These are phyloP conservation scores for Spheniscus humboldti DNA, from an alignment of 2,797 vertebrate genomes.

Conservation along the genomic window DNA sequence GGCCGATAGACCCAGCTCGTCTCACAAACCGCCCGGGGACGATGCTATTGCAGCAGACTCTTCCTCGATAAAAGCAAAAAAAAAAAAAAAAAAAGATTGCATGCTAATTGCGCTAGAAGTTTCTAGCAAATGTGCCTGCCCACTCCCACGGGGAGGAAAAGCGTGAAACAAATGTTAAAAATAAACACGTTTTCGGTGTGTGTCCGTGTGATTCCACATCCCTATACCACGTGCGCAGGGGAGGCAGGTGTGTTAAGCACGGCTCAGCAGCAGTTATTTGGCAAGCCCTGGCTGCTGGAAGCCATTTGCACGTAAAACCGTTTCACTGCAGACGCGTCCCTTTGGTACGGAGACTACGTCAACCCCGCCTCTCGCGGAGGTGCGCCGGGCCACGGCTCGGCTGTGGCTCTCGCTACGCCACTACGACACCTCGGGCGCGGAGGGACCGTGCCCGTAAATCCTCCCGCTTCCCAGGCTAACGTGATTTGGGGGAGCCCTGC, in stretches of 20 bases:
- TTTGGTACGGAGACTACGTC: accelerated
- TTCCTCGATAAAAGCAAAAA: accelerated
- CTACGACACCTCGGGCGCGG: accelerated
- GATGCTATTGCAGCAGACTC: accelerated
- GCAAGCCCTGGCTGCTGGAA: neutral
- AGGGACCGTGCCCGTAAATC: accelerated
- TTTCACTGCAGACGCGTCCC: accelerated
- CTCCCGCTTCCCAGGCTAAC: accelerated
- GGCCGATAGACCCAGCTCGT: too few relatives aligned
- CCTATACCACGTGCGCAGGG: neutral
- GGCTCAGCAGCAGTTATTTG: neutral
- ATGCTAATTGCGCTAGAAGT: neutral
- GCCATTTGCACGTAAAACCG: accelerated
- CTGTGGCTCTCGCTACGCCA: neutral
- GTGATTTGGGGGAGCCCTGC: neutral
- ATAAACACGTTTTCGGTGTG: accelerated
- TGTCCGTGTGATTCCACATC: accelerated
- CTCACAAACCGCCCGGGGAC: neutral
- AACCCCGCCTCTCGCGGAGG: neutral
- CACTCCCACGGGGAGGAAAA: accelerated
- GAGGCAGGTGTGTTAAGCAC: neutral
- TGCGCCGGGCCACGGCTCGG: neutral
- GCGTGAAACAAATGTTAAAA: neutral
- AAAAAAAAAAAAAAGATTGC: neutral
- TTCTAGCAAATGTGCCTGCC: neutral